Evolutionary conservation across 30 jellyfish, hydroid and myxozoan species (phyloP), one percentile per base, ranked within the genome.

Genomic region (Turritopsis dohrnii): DNA sequence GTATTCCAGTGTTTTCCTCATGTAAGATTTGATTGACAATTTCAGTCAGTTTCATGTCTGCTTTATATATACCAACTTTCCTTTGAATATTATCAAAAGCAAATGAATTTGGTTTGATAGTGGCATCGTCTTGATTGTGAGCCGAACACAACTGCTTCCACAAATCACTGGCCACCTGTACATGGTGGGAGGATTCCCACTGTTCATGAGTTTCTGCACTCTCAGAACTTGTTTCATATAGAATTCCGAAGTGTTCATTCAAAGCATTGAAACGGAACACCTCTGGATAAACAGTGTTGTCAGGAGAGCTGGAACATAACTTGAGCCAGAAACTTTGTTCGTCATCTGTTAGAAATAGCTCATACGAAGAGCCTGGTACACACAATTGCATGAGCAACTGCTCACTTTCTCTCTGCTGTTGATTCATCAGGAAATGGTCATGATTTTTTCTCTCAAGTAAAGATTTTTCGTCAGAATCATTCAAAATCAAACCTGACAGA

Each of bases 251-350:
- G 52, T 80, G 89, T 23, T 71, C 75, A 31, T 75, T 66, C 31
- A 69, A 69, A n/a, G 77, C 28, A 69, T 27, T 27, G 4, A 27
- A 23, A n/a, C 22, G 52, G 83, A 81, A 90, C 18, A 88, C 90
- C 27, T 83, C 90, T 17, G 97, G 97, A 72, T 76, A 81, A 54
- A 90, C 85, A 9, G 96, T 86, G 81, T 79, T 86, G 71, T 90
- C 97, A 79, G 65, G 77, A 52, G 97, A 90, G 71, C 80, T 86
- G 18, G 93, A 66, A 74, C 94, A 90, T 92, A 90, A 71, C 84
- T 86, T 86, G 52, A 90, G 66, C 97, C 95, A 90, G 21, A 71
- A 86, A 22, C 83, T 90, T 76, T 90, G 89, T 86, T 81, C 93
- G 23, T 82, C 88, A 0, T 23, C 28, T n/a, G 53, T 13, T 41